phyloP scores from a whole-genome alignment of 2,113 vertebrate genomes.

The Emberiza fucata region DNA sequence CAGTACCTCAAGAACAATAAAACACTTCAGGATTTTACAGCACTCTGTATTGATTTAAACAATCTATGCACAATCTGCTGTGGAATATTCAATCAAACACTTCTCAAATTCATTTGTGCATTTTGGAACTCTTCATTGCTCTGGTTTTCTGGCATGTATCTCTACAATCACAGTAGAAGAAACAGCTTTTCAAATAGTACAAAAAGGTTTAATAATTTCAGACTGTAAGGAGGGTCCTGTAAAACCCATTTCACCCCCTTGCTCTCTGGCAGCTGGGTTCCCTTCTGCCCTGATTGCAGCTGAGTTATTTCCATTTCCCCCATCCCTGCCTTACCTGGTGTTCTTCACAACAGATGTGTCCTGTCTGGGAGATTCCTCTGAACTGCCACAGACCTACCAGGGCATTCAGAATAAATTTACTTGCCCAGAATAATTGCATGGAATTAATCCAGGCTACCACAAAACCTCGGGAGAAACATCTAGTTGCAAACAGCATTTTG shows the following conservation, averaged over 20 bases:
- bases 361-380: slow-evolving; percentile 17
- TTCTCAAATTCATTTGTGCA: not conserved
- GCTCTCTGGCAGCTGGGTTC: not conserved
- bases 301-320: not conserved
- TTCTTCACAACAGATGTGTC: not conserved
- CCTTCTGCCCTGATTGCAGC: not conserved
- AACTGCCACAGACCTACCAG: slow-evolving; percentile 17
- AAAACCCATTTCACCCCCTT: not conserved
- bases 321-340: slow-evolving; percentile 36
- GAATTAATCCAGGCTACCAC: slow-evolving; percentile 16
- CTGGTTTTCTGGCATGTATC: not conserved
- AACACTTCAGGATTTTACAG: not conserved
- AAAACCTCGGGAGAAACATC: slow-evolving; percentile 62
- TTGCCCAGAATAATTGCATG: not conserved
- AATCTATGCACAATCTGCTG: not conserved
- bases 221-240: not conserved
- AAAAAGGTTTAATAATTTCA: not conserved
- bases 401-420: slow-evolving; percentile 23
- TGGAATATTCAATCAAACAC: not conserved
- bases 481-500: slow-evolving; percentile 13
- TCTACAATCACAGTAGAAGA: not conserved
- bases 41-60: not conserved
- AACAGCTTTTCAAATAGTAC: not conserved
- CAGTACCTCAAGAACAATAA: not conserved
- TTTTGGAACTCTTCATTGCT: not conserved